A percentile compares a stretch with the other conserved stretches of the same genome.
These are phyloP conservation scores for Orgyia antiqua DNA, from an alignment of 2,888 invertebrate species.

Conservation along the genomic window DNA sequence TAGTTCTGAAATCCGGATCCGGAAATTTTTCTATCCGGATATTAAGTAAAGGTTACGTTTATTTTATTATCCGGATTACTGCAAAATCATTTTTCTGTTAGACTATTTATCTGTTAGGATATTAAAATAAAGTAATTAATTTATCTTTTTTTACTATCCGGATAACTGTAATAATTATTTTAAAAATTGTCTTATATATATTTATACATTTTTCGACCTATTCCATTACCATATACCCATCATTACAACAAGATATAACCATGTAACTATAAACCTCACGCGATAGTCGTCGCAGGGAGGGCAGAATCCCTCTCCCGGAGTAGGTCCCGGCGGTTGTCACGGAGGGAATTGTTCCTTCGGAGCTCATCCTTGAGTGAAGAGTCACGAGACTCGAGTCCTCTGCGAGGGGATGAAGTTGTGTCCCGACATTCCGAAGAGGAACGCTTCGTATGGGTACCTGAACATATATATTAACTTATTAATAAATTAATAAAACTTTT, in stretches of 20 bases:
- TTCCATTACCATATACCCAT: constrained; percentile 9
- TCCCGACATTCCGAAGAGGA: constrained; percentile 73
- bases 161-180: too few species aligned
- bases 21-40: too few species aligned
- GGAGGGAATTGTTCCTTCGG: constrained; percentile 61
- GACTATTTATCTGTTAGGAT: too few species aligned
- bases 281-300: constrained; percentile 52
- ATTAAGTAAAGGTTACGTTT: too few species aligned
- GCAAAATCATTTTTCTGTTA: too few species aligned
- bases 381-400: constrained; percentile 57
- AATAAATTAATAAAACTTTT: too few species aligned
- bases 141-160: too few species aligned
- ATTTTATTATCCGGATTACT: too few species aligned
- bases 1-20: too few species aligned
- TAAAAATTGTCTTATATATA: too few species aligned
- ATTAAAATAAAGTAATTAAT: too few species aligned
- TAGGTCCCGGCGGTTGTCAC: constrained; percentile 52
- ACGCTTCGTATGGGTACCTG: constrained; percentile 70
- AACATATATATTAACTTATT: background rate
- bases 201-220: constrained; percentile 9
- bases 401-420: constrained; percentile 51
- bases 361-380: constrained; percentile 55
- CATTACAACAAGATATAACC: constrained; percentile 6
- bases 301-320: constrained; percentile 36
- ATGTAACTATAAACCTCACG: constrained; percentile 38